Evolutionary conservation across 2,797 vertebrate species (phyloP).

Genomic region (Hydrophis major): DNA sequence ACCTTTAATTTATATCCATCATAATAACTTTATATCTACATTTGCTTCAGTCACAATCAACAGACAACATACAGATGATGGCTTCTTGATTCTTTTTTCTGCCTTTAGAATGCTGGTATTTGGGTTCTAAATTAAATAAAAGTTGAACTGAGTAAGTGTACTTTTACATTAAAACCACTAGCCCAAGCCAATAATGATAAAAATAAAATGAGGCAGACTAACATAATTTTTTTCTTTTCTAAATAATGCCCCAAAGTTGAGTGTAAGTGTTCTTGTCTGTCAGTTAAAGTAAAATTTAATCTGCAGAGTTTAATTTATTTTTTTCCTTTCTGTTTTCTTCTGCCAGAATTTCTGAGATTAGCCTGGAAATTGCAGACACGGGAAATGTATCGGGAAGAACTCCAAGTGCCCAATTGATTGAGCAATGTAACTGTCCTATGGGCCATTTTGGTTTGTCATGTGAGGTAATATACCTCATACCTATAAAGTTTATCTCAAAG

Average conservation of each 20-base stretch:
- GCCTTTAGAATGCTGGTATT: conserved; percentile 1
- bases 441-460: conserved; percentile 93
- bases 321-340: not conserved
- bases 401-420: conserved; percentile 82
- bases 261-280: not conserved
- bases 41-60: conserved; percentile 1
- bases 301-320: not conserved
- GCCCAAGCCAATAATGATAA: conserved; percentile 14
- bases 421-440: conserved; percentile 86
- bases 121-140: conserved; percentile 25
- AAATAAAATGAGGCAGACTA: conserved; percentile 10
- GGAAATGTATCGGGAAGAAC: conserved; percentile 73
- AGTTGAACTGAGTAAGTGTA: not conserved
- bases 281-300: not conserved
- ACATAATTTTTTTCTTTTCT: not conserved
- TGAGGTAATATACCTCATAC: conserved; percentile 76
- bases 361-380: conserved; percentile 84
- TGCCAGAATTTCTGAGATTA: conserved; percentile 92
- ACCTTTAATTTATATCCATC: not conserved
- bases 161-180: conserved; percentile 12
- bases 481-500: not conserved
- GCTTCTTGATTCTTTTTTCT: conserved; percentile 27
- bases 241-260: not conserved
- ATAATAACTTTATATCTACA: not conserved
- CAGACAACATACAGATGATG: not conserved